Evolutionary conservation across 2,888 invertebrate genomes (phyloP).

Genomic region (Papilio demoleus): DNA sequence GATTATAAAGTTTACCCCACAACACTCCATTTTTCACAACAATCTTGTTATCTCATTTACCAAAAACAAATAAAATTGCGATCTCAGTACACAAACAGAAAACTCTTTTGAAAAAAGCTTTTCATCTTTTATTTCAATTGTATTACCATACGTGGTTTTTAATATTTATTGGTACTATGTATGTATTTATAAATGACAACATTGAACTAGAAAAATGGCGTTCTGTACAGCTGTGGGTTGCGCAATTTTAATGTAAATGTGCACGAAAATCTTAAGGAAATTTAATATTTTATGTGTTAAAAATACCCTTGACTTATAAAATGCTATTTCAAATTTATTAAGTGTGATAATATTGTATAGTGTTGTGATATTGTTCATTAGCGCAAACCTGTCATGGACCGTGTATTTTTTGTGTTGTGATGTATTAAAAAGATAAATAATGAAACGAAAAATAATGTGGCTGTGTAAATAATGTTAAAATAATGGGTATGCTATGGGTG

Average conservation of each 20-base stretch:
- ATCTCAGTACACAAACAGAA: too few relatives aligned
- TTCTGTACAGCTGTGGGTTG: slow-evolving; percentile 81
- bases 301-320: slow-evolving; percentile 59
- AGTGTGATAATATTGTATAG: slow-evolving; percentile 58
- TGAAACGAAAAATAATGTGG: slow-evolving; percentile 77
- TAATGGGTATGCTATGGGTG: slow-evolving; percentile 78
- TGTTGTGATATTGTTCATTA: slow-evolving; percentile 60
- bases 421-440: slow-evolving; percentile 78
- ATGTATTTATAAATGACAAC: slow-evolving; percentile 53
- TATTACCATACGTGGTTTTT: slow-evolving; percentile 30
- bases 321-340: slow-evolving; percentile 62
- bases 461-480: slow-evolving; percentile 80
- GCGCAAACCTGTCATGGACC: slow-evolving; percentile 77
- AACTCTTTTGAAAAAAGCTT: too few relatives aligned
- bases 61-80: background rate
- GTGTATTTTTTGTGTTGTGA: slow-evolving; percentile 81
- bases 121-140: background rate
- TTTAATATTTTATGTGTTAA: slow-evolving; percentile 62
- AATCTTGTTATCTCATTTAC: background rate
- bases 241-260: slow-evolving; percentile 82
- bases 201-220: slow-evolving; percentile 75
- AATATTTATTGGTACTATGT: slow-evolving; percentile 16
- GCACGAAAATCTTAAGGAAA: slow-evolving; percentile 68
- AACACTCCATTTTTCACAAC: background rate
- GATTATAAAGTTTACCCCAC: background rate